Percentiles rank a stretch among this genome's conserved stretches.
Evolutionary conservation across 37 sponge, comb jelly and placozoan species (phyloP).

Genomic region (Eunapius fragilis): DNA sequence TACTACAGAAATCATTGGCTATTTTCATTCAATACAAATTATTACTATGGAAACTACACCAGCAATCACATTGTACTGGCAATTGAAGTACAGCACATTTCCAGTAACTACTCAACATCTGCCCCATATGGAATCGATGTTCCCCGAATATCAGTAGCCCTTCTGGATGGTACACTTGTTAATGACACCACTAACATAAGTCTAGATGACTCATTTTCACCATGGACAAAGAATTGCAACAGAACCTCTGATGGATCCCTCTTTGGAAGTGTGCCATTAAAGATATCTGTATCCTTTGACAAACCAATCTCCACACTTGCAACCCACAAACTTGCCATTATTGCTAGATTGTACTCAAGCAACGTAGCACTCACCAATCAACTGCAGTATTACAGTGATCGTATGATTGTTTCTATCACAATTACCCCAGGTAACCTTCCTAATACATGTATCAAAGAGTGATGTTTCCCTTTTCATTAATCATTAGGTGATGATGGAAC

Average conservation of each 20-base stretch:
- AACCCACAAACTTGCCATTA: neutral
- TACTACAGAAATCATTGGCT: neutral
- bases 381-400: neutral
- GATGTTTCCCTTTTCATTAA: neutral
- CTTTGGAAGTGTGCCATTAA: neutral
- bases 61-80: neutral
- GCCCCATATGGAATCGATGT: neutral
- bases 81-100: neutral
- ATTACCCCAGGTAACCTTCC: neutral
- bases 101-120: neutral
- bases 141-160: neutral
- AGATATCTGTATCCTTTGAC: neutral
- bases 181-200: neutral
- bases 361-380: neutral
- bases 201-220: neutral
- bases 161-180: neutral
- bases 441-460: neutral
- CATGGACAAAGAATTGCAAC: neutral
- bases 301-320: neutral
- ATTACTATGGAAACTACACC: neutral
- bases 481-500: no score
- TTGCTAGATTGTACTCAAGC: neutral
- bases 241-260: neutral
- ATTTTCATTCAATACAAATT: neutral
- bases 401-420: neutral